phyloP scores from a whole-genome alignment of 2,797 vertebrate genomes.

The Streptopelia turtur region DNA sequence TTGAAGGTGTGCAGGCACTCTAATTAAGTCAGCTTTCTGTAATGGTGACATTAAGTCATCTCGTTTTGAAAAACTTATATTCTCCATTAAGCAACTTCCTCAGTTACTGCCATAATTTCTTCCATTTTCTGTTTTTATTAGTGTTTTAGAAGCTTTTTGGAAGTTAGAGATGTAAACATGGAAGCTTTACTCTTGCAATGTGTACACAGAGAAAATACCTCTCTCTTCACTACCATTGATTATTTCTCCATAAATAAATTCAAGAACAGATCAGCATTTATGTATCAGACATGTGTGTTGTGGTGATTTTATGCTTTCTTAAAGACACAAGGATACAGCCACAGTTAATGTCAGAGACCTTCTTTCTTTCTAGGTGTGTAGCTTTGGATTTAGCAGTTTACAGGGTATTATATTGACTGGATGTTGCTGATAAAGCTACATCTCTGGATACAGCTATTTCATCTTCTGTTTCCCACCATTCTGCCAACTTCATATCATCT shows the following conservation, averaged over 20 bases:
- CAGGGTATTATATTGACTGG: background rate
- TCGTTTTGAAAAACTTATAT: background rate
- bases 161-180: background rate
- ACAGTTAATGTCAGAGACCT: background rate
- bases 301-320: background rate
- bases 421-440: background rate
- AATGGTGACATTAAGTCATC: accelerated
- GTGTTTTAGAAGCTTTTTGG: background rate
- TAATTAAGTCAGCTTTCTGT: background rate
- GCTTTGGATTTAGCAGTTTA: background rate
- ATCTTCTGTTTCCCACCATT: background rate
- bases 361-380: background rate
- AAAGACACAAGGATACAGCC: background rate
- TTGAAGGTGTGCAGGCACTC: background rate
- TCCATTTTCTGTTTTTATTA: background rate
- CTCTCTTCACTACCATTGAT: background rate
- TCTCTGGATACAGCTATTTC: background rate
- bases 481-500: background rate
- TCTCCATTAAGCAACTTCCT: background rate
- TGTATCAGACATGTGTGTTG: background rate
- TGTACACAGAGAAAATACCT: background rate
- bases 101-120: background rate
- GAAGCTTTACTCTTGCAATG: background rate
- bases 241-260: background rate
- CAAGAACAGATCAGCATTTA: background rate